A percentile compares a stretch with the other conserved stretches of the same genome.
phyloP scores from a whole-genome alignment of 2,888 invertebrate species.

The Drosophila suboccidentalis region DNA sequence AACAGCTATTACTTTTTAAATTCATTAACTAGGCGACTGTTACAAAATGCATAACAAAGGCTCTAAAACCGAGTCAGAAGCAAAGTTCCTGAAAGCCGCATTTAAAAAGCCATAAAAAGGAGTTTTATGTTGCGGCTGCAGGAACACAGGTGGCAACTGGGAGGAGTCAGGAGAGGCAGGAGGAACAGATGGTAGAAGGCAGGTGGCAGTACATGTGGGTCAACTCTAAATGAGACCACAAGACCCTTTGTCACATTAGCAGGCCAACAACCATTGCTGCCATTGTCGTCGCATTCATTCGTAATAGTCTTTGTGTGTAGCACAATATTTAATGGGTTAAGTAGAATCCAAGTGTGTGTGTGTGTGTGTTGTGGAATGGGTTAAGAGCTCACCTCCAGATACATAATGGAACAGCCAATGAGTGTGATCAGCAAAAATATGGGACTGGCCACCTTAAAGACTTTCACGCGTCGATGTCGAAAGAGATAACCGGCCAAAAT shows the following conservation, averaged over 20 bases:
- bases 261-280: slow-evolving; percentile 14
- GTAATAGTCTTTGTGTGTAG: slow-evolving; percentile 59
- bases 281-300: slow-evolving; percentile 41
- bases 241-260: slow-evolving; percentile 73
- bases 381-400: slow-evolving; percentile 90
- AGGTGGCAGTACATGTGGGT: slow-evolving; percentile 57
- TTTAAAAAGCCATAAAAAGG: slow-evolving; percentile 68
- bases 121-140: slow-evolving; percentile 58
- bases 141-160: slow-evolving; percentile 21
- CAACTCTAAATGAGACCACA: slow-evolving; percentile 72
- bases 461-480: slow-evolving; percentile 93
- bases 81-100: slow-evolving; percentile 65
- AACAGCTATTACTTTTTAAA: not conserved
- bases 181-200: not conserved
- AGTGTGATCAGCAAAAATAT: slow-evolving; percentile 96
- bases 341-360: slow-evolving; percentile 21
- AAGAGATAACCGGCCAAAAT: slow-evolving; percentile 92
- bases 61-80: slow-evolving; percentile 7
- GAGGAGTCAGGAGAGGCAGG: slow-evolving; percentile 1
- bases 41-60: slow-evolving; percentile 36
- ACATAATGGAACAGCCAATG: slow-evolving; percentile 96
- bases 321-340: slow-evolving; percentile 66
- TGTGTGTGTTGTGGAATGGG: slow-evolving; percentile 1
- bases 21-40: slow-evolving; percentile 23
- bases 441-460: slow-evolving; percentile 97